These are phyloP conservation scores for Wasmannia auropunctata DNA, from an alignment of 1,140 invertebrate genomes.

Conservation along the genomic window DNA sequence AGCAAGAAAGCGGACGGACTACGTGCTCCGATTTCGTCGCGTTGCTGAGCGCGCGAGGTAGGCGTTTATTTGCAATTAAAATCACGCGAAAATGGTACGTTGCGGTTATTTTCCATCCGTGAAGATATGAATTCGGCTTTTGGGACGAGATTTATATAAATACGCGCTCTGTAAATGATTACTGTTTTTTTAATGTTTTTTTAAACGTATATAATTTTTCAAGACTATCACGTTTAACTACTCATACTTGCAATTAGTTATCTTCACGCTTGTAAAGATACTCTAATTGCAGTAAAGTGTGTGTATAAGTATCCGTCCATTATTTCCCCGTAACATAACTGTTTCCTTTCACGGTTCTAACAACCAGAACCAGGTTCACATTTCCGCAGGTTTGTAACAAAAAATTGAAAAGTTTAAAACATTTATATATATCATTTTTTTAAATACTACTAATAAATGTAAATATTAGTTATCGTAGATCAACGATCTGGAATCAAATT, in stretches of 20 bases:
- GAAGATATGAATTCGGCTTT: neutral
- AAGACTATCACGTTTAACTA: neutral
- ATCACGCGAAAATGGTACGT: constrained; percentile 2
- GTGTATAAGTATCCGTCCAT: neutral
- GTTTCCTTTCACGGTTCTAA: neutral
- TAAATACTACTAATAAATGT: neutral
- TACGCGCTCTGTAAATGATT: neutral
- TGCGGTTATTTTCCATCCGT: neutral
- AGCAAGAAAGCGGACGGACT: neutral
- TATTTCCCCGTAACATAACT: neutral
- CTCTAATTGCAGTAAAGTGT: too few relatives aligned
- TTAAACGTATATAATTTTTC: neutral
- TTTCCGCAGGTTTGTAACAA: neutral
- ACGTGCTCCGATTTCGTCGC: neutral
- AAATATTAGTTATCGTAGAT: neutral
- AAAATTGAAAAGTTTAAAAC: neutral
- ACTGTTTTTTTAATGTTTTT: too few relatives aligned
- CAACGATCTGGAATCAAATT: neutral
- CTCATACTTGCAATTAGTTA: neutral
- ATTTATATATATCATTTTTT: neutral
- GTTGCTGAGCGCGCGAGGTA: neutral
- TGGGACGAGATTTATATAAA: neutral
- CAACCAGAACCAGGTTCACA: neutral
- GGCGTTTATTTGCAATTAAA: constrained; percentile 33
- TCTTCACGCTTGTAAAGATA: too few relatives aligned